phyloP scores from a whole-genome alignment of 2,888 invertebrate genomes.

The Tachina grossa region DNA sequence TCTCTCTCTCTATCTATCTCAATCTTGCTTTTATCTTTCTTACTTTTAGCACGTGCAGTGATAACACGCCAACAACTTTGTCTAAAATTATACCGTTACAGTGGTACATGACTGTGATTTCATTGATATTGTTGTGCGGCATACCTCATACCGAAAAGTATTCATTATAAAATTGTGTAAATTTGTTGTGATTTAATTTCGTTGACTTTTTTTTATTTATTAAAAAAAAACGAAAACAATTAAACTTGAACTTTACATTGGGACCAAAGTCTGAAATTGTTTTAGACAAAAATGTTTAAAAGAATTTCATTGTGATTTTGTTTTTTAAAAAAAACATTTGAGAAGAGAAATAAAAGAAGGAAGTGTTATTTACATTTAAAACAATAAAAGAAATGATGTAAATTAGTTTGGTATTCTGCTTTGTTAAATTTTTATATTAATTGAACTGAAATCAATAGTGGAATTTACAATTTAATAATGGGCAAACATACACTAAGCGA shows the following conservation, averaged over 20 bases:
- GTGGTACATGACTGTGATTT: constrained; percentile 8
- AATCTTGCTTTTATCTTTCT: background rate
- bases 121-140: constrained; percentile 27
- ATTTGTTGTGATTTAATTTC: constrained; percentile 18
- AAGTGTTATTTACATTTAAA: constrained; percentile 23
- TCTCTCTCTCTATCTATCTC: background rate
- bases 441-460: background rate
- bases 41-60: constrained; percentile 70
- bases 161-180: constrained; percentile 37
- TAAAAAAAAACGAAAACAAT: constrained; percentile 14
- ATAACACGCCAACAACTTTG: constrained; percentile 52
- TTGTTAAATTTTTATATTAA: constrained; percentile 1
- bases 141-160: constrained; percentile 35
- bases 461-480: background rate
- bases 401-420: constrained; percentile 26
- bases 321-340: background rate
- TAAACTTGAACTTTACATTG: constrained; percentile 65
- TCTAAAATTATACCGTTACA: constrained; percentile 11
- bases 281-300: constrained; percentile 43
- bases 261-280: constrained; percentile 67
- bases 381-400: constrained; percentile 45
- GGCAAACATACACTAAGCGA: too few relatives aligned
- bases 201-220: background rate
- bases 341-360: constrained; percentile 37
- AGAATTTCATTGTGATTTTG: constrained; percentile 31